These are phyloP conservation scores for Synodontis membranacea DNA, from an alignment of 2,113 vertebrate genomes.

Conservation along the genomic window DNA sequence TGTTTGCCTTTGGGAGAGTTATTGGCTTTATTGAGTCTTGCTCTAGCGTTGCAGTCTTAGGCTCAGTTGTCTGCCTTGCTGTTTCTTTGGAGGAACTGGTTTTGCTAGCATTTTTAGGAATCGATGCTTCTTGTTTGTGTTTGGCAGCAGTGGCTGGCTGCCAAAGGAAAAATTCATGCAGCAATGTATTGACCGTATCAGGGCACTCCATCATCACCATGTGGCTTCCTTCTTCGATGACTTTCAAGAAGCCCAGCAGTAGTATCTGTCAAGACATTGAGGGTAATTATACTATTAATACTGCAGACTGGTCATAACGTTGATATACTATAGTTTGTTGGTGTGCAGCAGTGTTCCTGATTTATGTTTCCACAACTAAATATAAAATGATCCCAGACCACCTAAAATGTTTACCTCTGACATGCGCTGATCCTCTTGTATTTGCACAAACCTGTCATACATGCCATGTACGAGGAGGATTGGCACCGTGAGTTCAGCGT, in stretches of 20 bases:
- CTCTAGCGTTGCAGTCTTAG: conserved; percentile 7
- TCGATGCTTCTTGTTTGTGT: conserved; percentile 42
- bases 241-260: conserved; percentile 91
- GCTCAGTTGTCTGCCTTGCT: conserved; percentile 6
- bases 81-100: conserved; percentile 25
- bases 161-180: conserved; percentile 97
- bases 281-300: not conserved
- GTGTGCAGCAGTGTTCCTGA: not conserved
- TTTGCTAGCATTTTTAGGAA: conserved; percentile 28
- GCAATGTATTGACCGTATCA: conserved; percentile 91
- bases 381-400: not conserved
- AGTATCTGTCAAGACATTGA: conserved; percentile 79
- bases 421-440: conserved; percentile 97
- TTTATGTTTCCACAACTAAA: not conserved
- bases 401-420: conserved; percentile 80
- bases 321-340: not conserved
- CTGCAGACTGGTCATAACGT: not conserved
- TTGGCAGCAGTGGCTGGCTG: conserved; percentile 81
- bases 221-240: conserved; percentile 96
- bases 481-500: conserved; percentile 91
- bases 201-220: conserved; percentile 99
- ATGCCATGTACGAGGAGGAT: conserved; percentile 92
- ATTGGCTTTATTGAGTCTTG: conserved; percentile 23
- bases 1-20: conserved; percentile 18
- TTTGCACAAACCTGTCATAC: conserved; percentile 93